phyloP scores from a whole-genome alignment of 2,797 vertebrate species.

The Philypnodon macrostomus region DNA sequence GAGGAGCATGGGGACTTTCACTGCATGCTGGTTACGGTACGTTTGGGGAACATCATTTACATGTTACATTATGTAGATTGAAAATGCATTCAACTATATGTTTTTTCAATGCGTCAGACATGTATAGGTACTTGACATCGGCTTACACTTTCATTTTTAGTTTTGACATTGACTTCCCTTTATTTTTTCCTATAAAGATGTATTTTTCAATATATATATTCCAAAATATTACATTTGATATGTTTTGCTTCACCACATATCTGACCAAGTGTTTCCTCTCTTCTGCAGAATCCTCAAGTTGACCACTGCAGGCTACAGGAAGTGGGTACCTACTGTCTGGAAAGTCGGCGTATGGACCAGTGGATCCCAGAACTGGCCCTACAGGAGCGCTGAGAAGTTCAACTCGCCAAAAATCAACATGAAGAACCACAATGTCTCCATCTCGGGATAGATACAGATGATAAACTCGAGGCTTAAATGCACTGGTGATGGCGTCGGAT shows the following conservation, averaged over 20 bases:
- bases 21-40: conserved; percentile 91
- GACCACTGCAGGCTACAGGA: conserved; percentile 84
- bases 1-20: conserved; percentile 82
- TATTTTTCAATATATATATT: too few species aligned
- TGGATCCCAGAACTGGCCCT: conserved; percentile 88
- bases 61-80: not conserved
- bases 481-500: conserved; percentile 4
- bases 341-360: conserved; percentile 85
- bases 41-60: conserved; percentile 25
- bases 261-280: too few species aligned
- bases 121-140: too few species aligned
- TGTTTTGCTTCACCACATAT: too few species aligned
- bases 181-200: too few species aligned
- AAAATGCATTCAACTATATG: too few species aligned
- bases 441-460: conserved; percentile 23
- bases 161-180: too few species aligned
- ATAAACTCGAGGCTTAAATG: conserved; percentile 31
- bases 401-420: not conserved
- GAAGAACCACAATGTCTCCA: conserved; percentile 12
- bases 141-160: too few species aligned
- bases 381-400: conserved; percentile 81
- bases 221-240: not conserved
- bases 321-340: conserved; percentile 86
- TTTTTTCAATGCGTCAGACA: too few species aligned
- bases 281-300: conserved; percentile 79